These are phyloP conservation scores for Corvus cornix DNA, from an alignment of 2,113 vertebrate genomes.

Conservation along the genomic window DNA sequence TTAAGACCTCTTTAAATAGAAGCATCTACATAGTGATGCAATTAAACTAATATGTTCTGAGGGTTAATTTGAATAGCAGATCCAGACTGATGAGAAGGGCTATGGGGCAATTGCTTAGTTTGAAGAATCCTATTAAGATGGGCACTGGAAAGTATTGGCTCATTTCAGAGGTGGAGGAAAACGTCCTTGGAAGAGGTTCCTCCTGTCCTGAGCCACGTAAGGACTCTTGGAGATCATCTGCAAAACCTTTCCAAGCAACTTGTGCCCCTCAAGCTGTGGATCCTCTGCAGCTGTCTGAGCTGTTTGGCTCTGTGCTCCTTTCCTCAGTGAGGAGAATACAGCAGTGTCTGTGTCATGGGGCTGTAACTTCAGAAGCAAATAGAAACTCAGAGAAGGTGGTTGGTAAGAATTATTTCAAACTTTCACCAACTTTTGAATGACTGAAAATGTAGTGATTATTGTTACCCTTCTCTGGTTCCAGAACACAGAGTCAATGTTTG, in stretches of 20 bases:
- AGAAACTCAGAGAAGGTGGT: background rate
- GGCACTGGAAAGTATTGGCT: background rate
- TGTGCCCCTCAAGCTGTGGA: background rate
- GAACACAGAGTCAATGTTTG: background rate
- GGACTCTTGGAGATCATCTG: background rate
- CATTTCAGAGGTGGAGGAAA: background rate
- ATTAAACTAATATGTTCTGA: background rate
- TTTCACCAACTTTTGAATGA: background rate
- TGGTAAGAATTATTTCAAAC: background rate
- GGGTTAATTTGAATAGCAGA: constrained; percentile 6
- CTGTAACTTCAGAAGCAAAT: background rate
- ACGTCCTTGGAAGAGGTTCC: background rate
- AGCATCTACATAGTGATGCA: constrained; percentile 19
- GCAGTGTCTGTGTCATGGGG: background rate
- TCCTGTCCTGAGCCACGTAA: background rate
- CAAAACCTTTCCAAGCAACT: background rate
- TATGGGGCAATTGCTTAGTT: background rate
- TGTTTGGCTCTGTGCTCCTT: background rate
- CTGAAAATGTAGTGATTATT: background rate
- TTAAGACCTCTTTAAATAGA: constrained; percentile 28
- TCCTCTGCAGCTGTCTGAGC: background rate
- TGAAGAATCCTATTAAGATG: background rate
- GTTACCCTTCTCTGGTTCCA: background rate
- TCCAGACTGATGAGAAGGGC: background rate
- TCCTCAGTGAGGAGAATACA: background rate